Conservation (phyloP, 2,113 vertebrate species). For the Scatophagus argus region DNA sequence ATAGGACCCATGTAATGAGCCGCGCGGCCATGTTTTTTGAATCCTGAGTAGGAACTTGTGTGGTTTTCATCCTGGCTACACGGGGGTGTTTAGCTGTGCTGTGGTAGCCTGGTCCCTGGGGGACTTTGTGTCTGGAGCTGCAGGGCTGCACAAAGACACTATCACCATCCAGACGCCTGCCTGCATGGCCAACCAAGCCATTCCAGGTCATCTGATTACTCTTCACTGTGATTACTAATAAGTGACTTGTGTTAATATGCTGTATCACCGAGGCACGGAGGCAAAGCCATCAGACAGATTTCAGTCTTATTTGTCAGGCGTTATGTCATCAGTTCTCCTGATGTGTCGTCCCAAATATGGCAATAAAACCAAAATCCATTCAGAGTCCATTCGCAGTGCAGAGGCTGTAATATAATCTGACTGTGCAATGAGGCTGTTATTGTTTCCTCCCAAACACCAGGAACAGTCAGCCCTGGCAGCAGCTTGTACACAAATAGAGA, state of each 20-base stretch:
- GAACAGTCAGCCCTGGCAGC: slow-evolving; percentile 71
- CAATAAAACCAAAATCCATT: slow-evolving; percentile 48
- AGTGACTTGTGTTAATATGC: slow-evolving; percentile 54
- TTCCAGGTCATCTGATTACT: slow-evolving; percentile 74
- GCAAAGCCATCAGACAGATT: slow-evolving; percentile 50
- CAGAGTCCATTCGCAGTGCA: slow-evolving; percentile 27
- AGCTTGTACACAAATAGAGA: slow-evolving; percentile 75
- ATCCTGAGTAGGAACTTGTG: slow-evolving; percentile 58
- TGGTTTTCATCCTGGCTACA: slow-evolving; percentile 42
- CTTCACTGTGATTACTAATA: slow-evolving; percentile 68
- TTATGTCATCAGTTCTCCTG: slow-evolving; percentile 52
- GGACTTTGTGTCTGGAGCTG: slow-evolving; percentile 76
- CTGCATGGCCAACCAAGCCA: slow-evolving; percentile 39
- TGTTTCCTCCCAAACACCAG: slow-evolving; percentile 74
- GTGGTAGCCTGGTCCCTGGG: slow-evolving; percentile 64
- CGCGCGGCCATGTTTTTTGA: slow-evolving; percentile 38
- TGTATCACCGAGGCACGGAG: slow-evolving; percentile 42
- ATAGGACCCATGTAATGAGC: slow-evolving; percentile 77
- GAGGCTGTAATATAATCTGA: slow-evolving; percentile 75
- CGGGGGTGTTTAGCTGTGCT: slow-evolving; percentile 42
- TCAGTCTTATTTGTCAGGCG: slow-evolving; percentile 56
- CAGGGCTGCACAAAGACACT: slow-evolving; percentile 58
- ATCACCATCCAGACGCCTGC: slow-evolving; percentile 51
- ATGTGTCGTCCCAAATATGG: slow-evolving; percentile 51
- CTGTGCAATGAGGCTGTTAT: slow-evolving; percentile 73